Evolutionary conservation across 2,888 invertebrate genomes (phyloP).

Genomic region (Agapostemon virescens): DNA sequence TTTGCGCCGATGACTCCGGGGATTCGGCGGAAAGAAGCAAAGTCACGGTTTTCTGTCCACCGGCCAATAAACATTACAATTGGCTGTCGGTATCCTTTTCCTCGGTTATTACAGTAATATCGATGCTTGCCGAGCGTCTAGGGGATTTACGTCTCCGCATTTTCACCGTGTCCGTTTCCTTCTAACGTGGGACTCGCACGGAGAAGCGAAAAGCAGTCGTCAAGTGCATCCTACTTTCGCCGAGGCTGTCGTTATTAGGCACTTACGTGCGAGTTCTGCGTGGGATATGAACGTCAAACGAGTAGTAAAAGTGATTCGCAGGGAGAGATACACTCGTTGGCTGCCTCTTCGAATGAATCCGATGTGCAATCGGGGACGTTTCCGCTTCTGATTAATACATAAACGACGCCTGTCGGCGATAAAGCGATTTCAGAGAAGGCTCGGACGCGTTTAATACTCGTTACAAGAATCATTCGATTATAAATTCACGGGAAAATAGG

Average conservation of each 20-base stretch:
- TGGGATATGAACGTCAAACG: slow-evolving; percentile 62
- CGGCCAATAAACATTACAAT: background rate
- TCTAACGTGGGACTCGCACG: slow-evolving; percentile 17
- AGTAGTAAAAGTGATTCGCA: slow-evolving; percentile 53
- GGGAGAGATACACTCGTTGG: slow-evolving; percentile 44
- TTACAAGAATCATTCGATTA: background rate
- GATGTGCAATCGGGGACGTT: slow-evolving; percentile 30
- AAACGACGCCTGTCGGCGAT: background rate
- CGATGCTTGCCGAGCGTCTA: background rate
- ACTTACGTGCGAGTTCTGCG: slow-evolving; percentile 51
- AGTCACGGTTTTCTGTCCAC: background rate
- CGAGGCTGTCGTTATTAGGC: slow-evolving; percentile 39
- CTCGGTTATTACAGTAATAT: background rate
- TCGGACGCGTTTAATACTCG: background rate
- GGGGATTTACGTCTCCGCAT: slow-evolving; percentile 11
- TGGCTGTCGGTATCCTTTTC: background rate
- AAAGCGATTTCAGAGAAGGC: background rate
- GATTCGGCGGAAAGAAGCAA: background rate
- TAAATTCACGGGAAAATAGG: background rate
- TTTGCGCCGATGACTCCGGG: background rate
- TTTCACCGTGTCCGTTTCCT: slow-evolving; percentile 47
- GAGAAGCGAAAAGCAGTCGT: slow-evolving; percentile 52
- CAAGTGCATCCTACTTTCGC: slow-evolving; percentile 67
- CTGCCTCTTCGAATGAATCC: slow-evolving; percentile 24
- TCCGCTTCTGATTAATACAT: slow-evolving; percentile 33